phyloP scores from a whole-genome alignment of 2,888 invertebrate species.

The Hypsopygia costalis region DNA sequence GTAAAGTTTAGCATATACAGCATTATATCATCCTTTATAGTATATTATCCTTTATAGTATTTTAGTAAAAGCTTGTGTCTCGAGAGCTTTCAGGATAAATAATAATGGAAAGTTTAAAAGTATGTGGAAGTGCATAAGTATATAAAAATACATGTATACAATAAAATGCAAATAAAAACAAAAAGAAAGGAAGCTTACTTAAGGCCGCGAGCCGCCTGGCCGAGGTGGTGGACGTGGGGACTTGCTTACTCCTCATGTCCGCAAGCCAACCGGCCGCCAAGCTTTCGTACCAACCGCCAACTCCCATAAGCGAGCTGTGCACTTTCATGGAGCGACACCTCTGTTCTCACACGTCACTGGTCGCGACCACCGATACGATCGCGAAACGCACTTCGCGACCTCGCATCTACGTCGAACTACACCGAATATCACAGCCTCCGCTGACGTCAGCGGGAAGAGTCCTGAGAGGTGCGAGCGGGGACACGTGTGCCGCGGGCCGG shows the following conservation, averaged over 20 bases:
- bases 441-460: slow-evolving; percentile 57
- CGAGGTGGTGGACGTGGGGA: slow-evolving; percentile 75
- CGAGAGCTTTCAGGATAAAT: too few species aligned
- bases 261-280: slow-evolving; percentile 76
- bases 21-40: too few species aligned
- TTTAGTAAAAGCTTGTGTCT: too few species aligned
- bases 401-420: slow-evolving; percentile 50
- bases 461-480: too few species aligned
- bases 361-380: slow-evolving; percentile 40
- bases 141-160: slow-evolving; percentile 23
- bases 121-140: too few species aligned
- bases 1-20: too few species aligned
- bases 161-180: slow-evolving; percentile 66
- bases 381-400: slow-evolving; percentile 37
- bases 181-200: slow-evolving; percentile 78
- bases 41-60: too few species aligned
- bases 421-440: slow-evolving; percentile 57
- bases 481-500: too few species aligned
- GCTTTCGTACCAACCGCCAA: slow-evolving; percentile 74
- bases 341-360: slow-evolving; percentile 51
- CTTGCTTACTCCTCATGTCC: slow-evolving; percentile 78
- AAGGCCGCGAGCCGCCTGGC: slow-evolving; percentile 78
- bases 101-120: too few species aligned
- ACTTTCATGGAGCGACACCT: slow-evolving; percentile 72
- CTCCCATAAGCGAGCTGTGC: slow-evolving; percentile 76